Percentiles rank a stretch among this genome's conserved stretches.
These are phyloP conservation scores for Cryptotermes secundus DNA, from an alignment of 1,140 invertebrate species.

Conservation along the genomic window DNA sequence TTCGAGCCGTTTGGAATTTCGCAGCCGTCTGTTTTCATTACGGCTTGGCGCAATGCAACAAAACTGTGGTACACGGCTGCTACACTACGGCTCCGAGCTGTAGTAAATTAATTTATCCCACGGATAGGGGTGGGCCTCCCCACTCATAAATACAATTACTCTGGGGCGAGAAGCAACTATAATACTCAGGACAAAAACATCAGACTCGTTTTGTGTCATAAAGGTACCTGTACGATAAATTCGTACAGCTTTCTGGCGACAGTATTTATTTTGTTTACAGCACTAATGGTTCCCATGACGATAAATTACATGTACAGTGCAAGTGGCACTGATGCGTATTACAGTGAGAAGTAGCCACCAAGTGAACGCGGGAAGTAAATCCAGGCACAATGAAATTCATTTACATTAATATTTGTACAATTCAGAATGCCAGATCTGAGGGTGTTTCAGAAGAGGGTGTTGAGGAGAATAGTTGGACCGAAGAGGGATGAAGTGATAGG, in stretches of 20 bases:
- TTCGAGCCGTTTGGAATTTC: not conserved
- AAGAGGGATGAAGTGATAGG: too few relatives aligned
- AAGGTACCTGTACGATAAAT: not conserved
- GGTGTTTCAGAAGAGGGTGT: too few relatives aligned
- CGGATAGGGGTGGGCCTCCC: slow-evolving; percentile 8
- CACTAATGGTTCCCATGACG: not conserved
- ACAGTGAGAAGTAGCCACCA: not conserved
- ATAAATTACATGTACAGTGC: not conserved
- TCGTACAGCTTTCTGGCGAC: not conserved
- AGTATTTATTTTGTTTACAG: not conserved
- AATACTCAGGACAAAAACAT: not conserved
- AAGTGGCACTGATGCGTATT: not conserved
- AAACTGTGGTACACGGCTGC: not conserved
- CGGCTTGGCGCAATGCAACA: not conserved
- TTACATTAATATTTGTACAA: not conserved
- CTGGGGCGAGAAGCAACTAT: not conserved
- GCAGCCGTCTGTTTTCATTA: slow-evolving; percentile 13
- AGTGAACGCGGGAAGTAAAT: not conserved
- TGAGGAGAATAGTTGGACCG: too few relatives aligned
- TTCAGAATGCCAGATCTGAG: not conserved
- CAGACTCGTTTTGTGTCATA: not conserved
- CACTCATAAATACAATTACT: slow-evolving; percentile 18
- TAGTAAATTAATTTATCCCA: slow-evolving; percentile 15
- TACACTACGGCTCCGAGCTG: not conserved
- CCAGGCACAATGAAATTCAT: not conserved